Percentiles rank a stretch among this genome's conserved stretches.
Evolutionary conservation across 1,140 invertebrate genomes (phyloP).

Genomic region (Leguminivora glycinivorella): DNA sequence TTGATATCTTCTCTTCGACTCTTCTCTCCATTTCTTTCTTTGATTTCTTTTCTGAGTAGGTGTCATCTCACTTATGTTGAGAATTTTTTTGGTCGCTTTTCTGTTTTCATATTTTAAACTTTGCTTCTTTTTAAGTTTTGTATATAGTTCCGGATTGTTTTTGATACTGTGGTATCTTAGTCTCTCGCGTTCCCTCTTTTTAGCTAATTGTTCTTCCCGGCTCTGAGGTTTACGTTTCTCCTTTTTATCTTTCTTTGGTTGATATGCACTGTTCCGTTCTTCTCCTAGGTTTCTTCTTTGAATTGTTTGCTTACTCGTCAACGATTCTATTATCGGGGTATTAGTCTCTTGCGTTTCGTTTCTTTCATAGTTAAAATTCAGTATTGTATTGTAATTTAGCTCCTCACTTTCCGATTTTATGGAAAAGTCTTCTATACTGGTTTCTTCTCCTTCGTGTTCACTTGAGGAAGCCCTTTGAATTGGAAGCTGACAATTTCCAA

Average conservation of each 20-base stretch:
- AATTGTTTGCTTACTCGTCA: neutral
- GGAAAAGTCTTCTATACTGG: neutral
- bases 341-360: neutral
- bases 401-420: neutral
- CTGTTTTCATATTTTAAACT: neutral
- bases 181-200: neutral
- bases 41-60: neutral
- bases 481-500: neutral
- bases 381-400: neutral
- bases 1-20: neutral
- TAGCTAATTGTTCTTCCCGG: neutral
- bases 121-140: neutral
- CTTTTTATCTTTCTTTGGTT: no score
- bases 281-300: neutral
- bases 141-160: slow-evolving; percentile 3
- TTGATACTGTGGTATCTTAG: neutral
- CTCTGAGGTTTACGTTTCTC: neutral
- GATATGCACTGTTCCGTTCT: no score
- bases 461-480: no score
- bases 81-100: neutral
- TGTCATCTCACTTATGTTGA: neutral
- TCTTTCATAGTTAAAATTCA: no score
- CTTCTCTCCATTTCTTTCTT: neutral
- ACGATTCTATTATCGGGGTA: neutral
- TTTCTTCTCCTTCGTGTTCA: neutral